These are phyloP conservation scores for Callimorpha dominula DNA, from an alignment of 2,888 invertebrate species.

Conservation along the genomic window DNA sequence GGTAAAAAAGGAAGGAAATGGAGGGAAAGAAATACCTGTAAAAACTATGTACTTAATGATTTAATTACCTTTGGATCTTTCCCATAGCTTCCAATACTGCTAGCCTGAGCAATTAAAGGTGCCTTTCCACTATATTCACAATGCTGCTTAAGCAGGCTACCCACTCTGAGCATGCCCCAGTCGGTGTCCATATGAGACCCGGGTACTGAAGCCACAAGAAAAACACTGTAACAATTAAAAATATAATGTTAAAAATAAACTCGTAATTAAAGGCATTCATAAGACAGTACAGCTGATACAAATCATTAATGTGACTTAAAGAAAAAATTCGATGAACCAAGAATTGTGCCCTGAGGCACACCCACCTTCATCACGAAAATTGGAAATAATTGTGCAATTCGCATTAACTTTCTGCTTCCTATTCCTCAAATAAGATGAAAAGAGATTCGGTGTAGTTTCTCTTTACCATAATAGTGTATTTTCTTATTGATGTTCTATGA, in stretches of 20 bases:
- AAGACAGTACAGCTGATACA: no score
- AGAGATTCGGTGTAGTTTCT: no score
- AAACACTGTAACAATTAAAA: constrained; percentile 88
- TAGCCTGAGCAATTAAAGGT: constrained; percentile 94
- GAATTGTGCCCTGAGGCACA: neutral
- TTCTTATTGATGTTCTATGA: no score
- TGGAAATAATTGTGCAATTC: neutral
- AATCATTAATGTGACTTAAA: no score
- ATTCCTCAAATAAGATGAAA: no score
- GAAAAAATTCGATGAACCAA: neutral
- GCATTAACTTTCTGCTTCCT: no score
- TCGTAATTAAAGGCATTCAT: no score
- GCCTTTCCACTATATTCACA: constrained; percentile 65
- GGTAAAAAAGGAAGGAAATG: no score
- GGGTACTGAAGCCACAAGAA: constrained; percentile 94
- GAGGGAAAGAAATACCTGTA: no score
- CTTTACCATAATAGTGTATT: no score
- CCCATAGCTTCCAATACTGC: constrained; percentile 96
- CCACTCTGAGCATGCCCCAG: constrained; percentile 89
- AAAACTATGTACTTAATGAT: neutral
- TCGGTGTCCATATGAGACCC: constrained; percentile 90
- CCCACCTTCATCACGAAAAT: neutral
- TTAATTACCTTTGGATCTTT: constrained; percentile 81
- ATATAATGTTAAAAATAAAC: neutral
- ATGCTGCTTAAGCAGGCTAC: constrained; percentile 89